Conservation (phyloP, 2,797 vertebrate genomes). For the Meda fulgida region DNA sequence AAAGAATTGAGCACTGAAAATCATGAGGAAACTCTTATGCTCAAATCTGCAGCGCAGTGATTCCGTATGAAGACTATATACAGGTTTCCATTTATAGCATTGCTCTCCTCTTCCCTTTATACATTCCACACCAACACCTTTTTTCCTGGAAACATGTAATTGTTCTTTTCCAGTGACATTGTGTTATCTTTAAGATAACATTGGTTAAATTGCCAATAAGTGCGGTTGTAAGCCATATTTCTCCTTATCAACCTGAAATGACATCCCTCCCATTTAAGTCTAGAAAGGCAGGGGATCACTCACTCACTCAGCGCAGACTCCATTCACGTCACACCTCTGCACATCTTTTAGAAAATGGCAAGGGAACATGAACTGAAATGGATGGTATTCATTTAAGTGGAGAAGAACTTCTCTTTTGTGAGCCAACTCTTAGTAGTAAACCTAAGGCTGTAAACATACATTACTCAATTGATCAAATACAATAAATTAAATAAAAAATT, state of each 20-base stretch:
- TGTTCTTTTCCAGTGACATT: neutral
- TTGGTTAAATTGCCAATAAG: neutral
- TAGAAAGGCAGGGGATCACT: neutral
- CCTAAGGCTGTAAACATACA: no score
- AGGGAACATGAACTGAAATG: neutral
- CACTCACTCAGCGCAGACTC: neutral
- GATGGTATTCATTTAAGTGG: neutral
- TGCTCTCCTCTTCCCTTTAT: neutral
- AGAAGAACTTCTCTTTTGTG: neutral
- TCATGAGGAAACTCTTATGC: neutral
- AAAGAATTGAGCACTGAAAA: neutral
- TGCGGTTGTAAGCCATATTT: neutral
- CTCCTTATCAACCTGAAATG: constrained; percentile 1
- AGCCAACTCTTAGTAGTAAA: no score
- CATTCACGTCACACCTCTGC: neutral
- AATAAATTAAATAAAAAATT: no score
- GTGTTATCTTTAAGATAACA: constrained; percentile 21
- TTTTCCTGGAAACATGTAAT: neutral
- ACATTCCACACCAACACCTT: neutral
- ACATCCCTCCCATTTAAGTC: neutral
- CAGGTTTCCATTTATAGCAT: constrained; percentile 1
- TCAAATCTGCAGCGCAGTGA: neutral
- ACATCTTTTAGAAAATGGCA: neutral
- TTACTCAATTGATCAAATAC: no score
- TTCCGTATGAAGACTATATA: constrained; percentile 23